A percentile compares a stretch with the other conserved stretches of the same genome.
phyloP scores from a whole-genome alignment of 2,888 invertebrate genomes.

The Spodoptera picta region DNA sequence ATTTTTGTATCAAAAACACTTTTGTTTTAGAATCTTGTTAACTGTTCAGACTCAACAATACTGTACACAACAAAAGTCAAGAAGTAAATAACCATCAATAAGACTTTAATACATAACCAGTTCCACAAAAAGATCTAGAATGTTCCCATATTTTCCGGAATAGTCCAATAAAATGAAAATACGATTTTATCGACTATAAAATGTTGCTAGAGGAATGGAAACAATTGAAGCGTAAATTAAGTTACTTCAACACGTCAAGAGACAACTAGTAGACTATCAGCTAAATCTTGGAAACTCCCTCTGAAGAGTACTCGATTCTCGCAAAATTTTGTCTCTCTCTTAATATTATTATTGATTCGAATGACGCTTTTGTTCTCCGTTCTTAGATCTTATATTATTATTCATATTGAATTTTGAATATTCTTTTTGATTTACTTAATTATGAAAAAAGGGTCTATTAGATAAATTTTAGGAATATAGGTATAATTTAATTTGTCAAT shows the following conservation, averaged over 20 bases:
- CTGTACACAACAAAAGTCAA: too few species aligned
- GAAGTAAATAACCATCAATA: too few species aligned
- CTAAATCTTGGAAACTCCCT: slow-evolving; percentile 19
- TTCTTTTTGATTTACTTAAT: too few species aligned
- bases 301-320: slow-evolving; percentile 13
- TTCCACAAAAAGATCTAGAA: slow-evolving; percentile 2
- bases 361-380: slow-evolving; percentile 1
- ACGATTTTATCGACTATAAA: slow-evolving; percentile 45
- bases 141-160: slow-evolving; percentile 13
- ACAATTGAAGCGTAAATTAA: slow-evolving; percentile 42
- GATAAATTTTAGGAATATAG: too few species aligned
- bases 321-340: neutral
- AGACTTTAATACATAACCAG: too few species aligned
- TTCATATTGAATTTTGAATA: neutral
- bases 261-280: slow-evolving; percentile 25
- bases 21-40: too few species aligned
- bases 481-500: too few species aligned
- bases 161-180: slow-evolving; percentile 32
- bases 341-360: slow-evolving; percentile 8
- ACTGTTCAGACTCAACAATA: too few species aligned
- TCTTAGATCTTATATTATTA: neutral
- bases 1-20: too few species aligned
- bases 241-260: slow-evolving; percentile 37
- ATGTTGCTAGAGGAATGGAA: slow-evolving; percentile 43
- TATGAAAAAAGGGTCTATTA: too few species aligned